Base-by-base conservation (phyloP, 2,797 vertebrate genomes). In the Carduelis carduelis region DNA sequence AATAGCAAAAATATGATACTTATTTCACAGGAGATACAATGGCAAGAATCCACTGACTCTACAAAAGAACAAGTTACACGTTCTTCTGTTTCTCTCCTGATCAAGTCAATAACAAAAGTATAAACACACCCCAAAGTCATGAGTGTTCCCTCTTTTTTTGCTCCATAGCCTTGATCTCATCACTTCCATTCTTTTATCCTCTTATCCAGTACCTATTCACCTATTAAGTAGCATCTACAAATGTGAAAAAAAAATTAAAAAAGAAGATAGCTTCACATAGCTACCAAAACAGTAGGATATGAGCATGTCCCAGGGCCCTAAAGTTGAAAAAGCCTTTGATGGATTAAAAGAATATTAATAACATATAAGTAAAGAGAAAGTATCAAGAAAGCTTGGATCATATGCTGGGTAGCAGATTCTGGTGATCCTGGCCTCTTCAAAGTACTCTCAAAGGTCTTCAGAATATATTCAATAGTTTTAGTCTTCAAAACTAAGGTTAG, bases 321-420 rank as follows among this genome's bases (percentile, higher is more conserved):
- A 84, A 83, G 83, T 53, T 85, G 94, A 75, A 92, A 84, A 96
- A 89, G 30, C 19, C 88, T 96, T 93, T 96, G 86, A 95, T 94
- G 86, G 92, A 93, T 87, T 86, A 90, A 80, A 93, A 83, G 64
- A 72, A 66, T 85, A 90, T 93, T 89, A 96, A 89, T 95, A 95
- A 94, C 87, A 92, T 53, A 95, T 86, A 91, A 95, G 89, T 75
- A 57, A 47, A 90, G n/a, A 91, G 47, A 41, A 93, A 69, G 32
- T 87, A 90, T 23, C 47, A 81, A 70, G 63, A 92, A 95, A 93
- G 27, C 70, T 66, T 68, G 59, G 24, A 84, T 50, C 43, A n/a
- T 39, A 57, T 37, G 27, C 80, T 61, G 64, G 50, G 68, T 43
- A 46, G 60, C 53, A 81, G 49, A 88, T 78, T 89, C 89, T 83